Base-by-base conservation (phyloP, 2,797 vertebrate genomes). In the Paguma larvata region DNA sequence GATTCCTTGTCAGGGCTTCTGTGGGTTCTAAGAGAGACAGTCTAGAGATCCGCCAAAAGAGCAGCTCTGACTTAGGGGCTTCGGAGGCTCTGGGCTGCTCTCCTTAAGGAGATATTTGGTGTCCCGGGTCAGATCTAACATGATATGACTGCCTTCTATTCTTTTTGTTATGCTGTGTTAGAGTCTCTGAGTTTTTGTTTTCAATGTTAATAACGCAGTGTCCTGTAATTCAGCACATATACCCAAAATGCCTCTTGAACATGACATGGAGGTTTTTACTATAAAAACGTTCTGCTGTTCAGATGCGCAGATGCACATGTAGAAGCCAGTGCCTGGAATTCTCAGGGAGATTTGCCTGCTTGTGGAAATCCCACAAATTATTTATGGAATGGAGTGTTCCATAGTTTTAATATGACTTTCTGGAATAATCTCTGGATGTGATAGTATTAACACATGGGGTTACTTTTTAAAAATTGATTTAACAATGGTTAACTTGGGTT, bases 401-500 rank as follows among this genome's bases (percentile, higher is more conserved):
- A 95, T 19, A 67, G 14, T 83, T 96, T 92, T 87, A 93, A 92
- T 84, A 27, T 41, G 9, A 73, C 73, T 85, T 23, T 85, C 75
- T 85, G 51, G 48, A 62, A 92, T 93, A 82, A 91, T 94, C n/a
- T 79, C 2, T 91, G 25, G 12, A 21, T 90, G 25, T 62, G 14
- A 30, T 91, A 56, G 83, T 87, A 82, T 67, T 77, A 85, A 59
- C 19, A 89, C 68, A 86, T n/a, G 44, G 38, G 63, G 1, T 88
- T 94, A 38, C 15, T 67, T 46, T 51, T 78, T 3, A 63, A 75
- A 96, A 91, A 79, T 70, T 16, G 34, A 62, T 63, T 84, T 79
- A 68, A 95, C 82, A 56, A 78, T 87, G 8, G 41, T 93, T 70
- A 88, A 85, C n/a, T 95, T 94, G 53, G 16, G 7, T 85, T 94